phyloP scores from a whole-genome alignment of 2,888 invertebrate species.

The Bursaphelenchus okinawaensis region DNA sequence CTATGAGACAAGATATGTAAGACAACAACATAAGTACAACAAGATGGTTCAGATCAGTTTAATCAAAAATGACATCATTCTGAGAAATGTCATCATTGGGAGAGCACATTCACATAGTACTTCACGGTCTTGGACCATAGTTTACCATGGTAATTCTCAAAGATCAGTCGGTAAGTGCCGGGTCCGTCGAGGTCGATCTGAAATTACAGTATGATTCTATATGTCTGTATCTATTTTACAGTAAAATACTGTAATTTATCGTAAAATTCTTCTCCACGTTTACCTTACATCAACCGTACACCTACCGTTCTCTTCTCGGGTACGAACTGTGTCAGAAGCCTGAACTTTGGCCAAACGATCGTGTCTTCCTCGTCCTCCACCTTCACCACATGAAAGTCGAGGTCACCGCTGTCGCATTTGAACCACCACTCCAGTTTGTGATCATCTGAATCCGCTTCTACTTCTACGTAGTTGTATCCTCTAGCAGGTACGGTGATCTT shows the following conservation, averaged over 20 bases:
- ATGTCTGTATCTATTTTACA: too few species aligned
- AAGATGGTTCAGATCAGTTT: too few species aligned
- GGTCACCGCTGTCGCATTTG: conserved; percentile 31
- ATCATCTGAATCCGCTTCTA: conserved; percentile 32
- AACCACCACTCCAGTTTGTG: conserved; percentile 47
- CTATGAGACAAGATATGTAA: too few species aligned
- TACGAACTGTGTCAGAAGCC: conserved; percentile 46
- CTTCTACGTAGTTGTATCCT: conserved; percentile 33
- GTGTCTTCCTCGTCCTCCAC: conserved; percentile 41
- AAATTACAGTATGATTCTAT: conserved; percentile 13
- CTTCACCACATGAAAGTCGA: conserved; percentile 20
- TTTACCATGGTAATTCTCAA: conserved; percentile 48
- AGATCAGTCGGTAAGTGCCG: conserved; percentile 47
- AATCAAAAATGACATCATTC: background rate
- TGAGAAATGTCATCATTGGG: background rate
- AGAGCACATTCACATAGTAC: conserved; percentile 19
- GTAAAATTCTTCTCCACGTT: too few species aligned
- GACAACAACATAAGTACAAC: too few species aligned
- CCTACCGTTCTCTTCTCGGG: conserved; percentile 43
- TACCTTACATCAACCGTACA: too few species aligned
- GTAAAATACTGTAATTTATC: too few species aligned
- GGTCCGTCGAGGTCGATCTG: conserved; percentile 36
- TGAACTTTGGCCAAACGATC: conserved; percentile 42
- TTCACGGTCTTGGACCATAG: conserved; percentile 22
- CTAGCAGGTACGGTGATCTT: conserved; percentile 35